Conservation (phyloP, 2,797 vertebrate species). For the Todus mexicanus region DNA sequence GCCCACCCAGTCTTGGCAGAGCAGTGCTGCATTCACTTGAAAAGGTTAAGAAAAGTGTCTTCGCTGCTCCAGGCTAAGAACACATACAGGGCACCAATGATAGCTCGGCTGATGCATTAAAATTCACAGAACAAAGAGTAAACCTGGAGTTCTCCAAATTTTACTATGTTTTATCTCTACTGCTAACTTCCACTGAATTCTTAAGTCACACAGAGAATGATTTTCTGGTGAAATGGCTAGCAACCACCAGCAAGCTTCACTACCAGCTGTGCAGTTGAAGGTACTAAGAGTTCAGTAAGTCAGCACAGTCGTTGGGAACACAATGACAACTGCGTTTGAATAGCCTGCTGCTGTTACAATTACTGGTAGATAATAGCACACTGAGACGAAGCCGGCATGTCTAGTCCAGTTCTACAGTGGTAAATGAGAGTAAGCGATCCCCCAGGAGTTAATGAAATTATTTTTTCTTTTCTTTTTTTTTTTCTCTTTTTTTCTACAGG, state of each 20-base stretch:
- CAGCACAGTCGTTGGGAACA: neutral
- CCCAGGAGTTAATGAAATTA: neutral
- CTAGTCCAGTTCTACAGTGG: neutral
- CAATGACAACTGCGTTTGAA: neutral
- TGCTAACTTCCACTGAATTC: neutral
- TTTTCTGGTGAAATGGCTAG: neutral
- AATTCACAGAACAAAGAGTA: neutral
- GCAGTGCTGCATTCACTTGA: rapidly evolving
- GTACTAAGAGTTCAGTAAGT: neutral
- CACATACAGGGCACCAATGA: neutral
- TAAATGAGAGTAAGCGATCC: neutral
- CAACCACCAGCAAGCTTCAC: neutral
- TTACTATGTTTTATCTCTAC: neutral
- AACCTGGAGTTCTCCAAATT: neutral
- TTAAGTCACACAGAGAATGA: neutral
- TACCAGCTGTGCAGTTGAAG: neutral
- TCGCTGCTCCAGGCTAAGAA: neutral
- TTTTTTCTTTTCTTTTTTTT: no score
- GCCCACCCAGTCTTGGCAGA: neutral
- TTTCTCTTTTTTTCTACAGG: neutral
- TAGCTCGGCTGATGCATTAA: neutral
- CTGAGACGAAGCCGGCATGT: neutral
- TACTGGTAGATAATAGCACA: neutral
- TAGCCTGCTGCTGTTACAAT: neutral
- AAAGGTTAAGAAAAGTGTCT: neutral